phyloP scores from a whole-genome alignment of 2,888 invertebrate species.

The Spilarctia lutea region DNA sequence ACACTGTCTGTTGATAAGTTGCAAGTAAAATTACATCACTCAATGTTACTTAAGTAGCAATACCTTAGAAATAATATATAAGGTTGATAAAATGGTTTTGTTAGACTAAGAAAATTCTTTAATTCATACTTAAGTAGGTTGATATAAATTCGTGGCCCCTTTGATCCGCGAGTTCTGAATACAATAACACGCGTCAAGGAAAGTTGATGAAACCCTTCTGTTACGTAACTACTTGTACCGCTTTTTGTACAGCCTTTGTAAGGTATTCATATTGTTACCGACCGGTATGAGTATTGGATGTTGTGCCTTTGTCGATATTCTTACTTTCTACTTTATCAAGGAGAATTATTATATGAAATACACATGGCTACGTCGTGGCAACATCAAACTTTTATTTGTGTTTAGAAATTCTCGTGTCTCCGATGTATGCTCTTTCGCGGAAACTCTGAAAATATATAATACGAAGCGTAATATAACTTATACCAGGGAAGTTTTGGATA shows the following conservation, averaged over 20 bases:
- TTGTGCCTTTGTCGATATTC: conserved; percentile 10
- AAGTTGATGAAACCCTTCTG: conserved; percentile 9
- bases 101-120: not conserved
- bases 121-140: not conserved
- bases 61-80: too few species aligned
- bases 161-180: conserved; percentile 13
- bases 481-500: not conserved
- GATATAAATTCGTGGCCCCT: not conserved
- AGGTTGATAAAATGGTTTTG: not conserved
- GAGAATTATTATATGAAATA: not conserved
- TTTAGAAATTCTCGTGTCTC: not conserved
- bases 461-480: not conserved
- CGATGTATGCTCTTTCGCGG: not conserved
- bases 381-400: not conserved
- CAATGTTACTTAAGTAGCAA: too few species aligned
- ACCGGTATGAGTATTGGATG: conserved; percentile 11
- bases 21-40: too few species aligned
- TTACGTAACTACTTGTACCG: conserved; percentile 4
- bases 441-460: not conserved
- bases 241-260: conserved; percentile 9
- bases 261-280: conserved; percentile 11
- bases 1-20: too few species aligned
- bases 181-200: conserved; percentile 15
- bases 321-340: not conserved
- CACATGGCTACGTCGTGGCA: not conserved